These are phyloP conservation scores for Apaloderma vittatum DNA, from an alignment of 2,113 vertebrate species.

Conservation along the genomic window DNA sequence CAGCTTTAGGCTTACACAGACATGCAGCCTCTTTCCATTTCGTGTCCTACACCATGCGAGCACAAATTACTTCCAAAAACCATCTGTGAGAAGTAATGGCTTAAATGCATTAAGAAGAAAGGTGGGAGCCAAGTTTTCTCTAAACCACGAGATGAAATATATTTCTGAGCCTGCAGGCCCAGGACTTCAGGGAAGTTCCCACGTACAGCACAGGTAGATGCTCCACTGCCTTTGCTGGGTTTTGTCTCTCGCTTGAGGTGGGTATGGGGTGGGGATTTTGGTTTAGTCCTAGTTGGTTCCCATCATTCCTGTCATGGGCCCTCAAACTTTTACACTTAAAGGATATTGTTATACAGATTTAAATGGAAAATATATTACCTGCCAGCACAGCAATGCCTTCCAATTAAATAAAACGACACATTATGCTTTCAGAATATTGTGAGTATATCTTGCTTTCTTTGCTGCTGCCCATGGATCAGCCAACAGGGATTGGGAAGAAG, in stretches of 20 bases:
- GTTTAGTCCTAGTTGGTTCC: neutral
- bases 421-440: neutral
- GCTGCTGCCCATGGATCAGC: neutral
- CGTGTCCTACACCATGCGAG: neutral
- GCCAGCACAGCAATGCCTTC: neutral
- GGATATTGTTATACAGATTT: neutral
- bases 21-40: slow-evolving; percentile 10
- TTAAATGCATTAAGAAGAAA: neutral
- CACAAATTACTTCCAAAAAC: slow-evolving; percentile 9
- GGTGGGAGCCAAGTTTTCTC: neutral
- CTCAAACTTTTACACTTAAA: neutral
- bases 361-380: neutral
- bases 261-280: neutral
- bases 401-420: neutral
- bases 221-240: neutral
- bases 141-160: neutral
- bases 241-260: neutral
- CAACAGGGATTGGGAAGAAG: neutral
- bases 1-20: slow-evolving; percentile 39
- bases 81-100: neutral
- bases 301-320: neutral
- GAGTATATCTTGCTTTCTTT: neutral
- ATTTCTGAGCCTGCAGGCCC: neutral
- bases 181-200: neutral
- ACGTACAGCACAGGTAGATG: neutral